phyloP scores from a whole-genome alignment of 2,797 vertebrate species.

The Microctenopoma steveboyesi region DNA sequence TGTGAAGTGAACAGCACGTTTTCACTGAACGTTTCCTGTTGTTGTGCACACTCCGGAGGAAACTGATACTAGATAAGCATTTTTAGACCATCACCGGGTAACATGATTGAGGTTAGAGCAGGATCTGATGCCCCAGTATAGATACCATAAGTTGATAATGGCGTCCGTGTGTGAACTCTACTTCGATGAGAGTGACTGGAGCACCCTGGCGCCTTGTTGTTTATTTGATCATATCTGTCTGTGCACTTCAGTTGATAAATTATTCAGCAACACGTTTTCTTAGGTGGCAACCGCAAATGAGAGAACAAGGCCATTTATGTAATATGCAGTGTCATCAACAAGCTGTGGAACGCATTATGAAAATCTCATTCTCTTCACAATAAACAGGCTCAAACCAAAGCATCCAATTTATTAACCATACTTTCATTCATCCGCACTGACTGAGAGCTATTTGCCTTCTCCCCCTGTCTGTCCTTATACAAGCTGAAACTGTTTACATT shows the following conservation, averaged over 20 bases:
- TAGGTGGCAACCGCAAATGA: background rate
- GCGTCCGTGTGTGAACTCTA: fast-evolving
- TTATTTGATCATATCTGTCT: background rate
- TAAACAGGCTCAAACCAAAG: background rate
- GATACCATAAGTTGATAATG: background rate
- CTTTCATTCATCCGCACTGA: background rate
- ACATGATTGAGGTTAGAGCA: conserved; percentile 1
- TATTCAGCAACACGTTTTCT: background rate
- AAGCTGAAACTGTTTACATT: background rate
- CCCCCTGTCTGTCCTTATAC: background rate
- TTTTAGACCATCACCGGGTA: background rate
- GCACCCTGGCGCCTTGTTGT: background rate
- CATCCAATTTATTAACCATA: background rate
- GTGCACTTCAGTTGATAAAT: background rate
- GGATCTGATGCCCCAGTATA: background rate
- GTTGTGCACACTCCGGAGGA: background rate
- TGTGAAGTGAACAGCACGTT: too few relatives aligned
- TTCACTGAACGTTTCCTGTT: background rate
- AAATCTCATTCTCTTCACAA: background rate
- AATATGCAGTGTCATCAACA: background rate
- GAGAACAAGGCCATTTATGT: background rate
- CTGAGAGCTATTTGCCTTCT: too few relatives aligned
- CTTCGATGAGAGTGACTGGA: background rate
- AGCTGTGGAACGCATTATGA: background rate
- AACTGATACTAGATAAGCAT: conserved; percentile 2